These are phyloP conservation scores for Drosophila koepferae DNA, from an alignment of 2,888 invertebrate genomes.

Conservation along the genomic window DNA sequence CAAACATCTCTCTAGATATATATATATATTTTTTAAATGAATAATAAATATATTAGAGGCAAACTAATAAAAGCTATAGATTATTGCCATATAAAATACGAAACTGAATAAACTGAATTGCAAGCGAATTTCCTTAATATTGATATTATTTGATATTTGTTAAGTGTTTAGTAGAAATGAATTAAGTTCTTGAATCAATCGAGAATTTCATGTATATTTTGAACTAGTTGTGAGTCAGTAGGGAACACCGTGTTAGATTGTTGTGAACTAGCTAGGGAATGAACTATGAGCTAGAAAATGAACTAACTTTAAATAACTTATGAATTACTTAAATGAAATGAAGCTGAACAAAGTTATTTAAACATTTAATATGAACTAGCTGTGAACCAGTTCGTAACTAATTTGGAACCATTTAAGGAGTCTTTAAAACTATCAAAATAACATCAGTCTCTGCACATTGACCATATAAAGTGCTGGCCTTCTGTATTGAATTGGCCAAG, in stretches of 20 bases:
- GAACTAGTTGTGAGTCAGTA: background rate
- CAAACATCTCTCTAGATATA: conserved; percentile 13
- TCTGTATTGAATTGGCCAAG: conserved; percentile 24
- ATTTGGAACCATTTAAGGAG: background rate
- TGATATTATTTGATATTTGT: background rate
- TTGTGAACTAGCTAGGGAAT: background rate
- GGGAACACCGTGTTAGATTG: background rate
- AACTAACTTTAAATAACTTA: background rate
- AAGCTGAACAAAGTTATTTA: no score
- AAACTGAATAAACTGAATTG: background rate
- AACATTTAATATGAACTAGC: no score
- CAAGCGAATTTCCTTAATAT: background rate
- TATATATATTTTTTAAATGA: background rate
- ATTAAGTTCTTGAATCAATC: no score
- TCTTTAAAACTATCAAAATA: background rate
- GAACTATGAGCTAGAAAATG: no score
- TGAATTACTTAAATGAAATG: no score
- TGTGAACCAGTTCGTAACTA: background rate
- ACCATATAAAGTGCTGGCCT: conserved; percentile 8
- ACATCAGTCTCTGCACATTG: conserved; percentile 2
- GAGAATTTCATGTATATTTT: background rate
- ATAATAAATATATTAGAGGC: conserved; percentile 19
- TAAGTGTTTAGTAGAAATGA: background rate
- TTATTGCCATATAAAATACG: background rate
- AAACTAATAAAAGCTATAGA: conserved; percentile 12